Evolutionary conservation across 1,140 invertebrate species (phyloP).

Genomic region (Melipona quadrifasciata): DNA sequence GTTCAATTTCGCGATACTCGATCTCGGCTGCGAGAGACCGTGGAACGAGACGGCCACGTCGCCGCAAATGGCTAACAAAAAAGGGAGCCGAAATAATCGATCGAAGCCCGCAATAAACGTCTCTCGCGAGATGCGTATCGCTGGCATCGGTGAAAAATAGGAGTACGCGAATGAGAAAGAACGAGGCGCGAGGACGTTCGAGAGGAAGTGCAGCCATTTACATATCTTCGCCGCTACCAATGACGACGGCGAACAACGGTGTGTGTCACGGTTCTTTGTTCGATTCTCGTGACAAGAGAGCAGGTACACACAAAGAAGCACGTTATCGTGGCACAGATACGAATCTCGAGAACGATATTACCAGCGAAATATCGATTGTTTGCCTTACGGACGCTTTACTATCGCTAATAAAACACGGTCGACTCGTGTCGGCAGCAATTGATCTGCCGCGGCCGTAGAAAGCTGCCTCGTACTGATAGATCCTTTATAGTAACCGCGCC

Average conservation of each 20-base stretch:
- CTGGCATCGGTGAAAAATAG: background rate
- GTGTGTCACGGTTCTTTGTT: conserved; percentile 45
- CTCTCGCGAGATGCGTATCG: conserved; percentile 37
- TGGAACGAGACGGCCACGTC: background rate
- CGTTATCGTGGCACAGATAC: conserved; percentile 64
- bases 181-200: background rate
- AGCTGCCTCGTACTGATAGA: conserved; percentile 36
- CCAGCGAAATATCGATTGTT: conserved; percentile 68
- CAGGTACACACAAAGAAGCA: conserved; percentile 46
- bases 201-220: background rate
- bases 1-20: background rate
- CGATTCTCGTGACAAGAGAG: conserved; percentile 18
- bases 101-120: conserved; percentile 37
- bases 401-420: conserved; percentile 74
- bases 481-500: conserved; percentile 38
- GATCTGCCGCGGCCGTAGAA: conserved; percentile 63
- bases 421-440: conserved; percentile 68
- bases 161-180: no score
- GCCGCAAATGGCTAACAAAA: background rate
- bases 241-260: background rate
- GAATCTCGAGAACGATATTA: conserved; percentile 69
- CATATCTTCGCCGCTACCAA: background rate
- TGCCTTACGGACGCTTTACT: conserved; percentile 63
- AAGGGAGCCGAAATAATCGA: conserved; percentile 32
- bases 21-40: no score